Conservation (phyloP, 2,113 vertebrate species). For the Gasterosteus nipponicus region DNA sequence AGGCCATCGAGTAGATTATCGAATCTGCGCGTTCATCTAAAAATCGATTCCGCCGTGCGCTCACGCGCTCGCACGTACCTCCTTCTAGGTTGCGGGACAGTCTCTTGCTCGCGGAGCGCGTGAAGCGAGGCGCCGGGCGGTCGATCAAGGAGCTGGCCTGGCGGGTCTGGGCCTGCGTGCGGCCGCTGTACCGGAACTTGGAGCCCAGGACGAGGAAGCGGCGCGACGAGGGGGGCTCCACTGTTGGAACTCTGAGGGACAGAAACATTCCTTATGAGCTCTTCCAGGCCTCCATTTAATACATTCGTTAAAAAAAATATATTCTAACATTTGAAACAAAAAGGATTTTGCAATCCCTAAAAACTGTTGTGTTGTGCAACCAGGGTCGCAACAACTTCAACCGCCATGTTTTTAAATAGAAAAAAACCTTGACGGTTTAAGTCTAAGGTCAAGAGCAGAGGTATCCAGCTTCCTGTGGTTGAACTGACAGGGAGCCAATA, state of each 20-base stretch:
- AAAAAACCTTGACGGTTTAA: slow-evolving; percentile 23
- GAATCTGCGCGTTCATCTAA: not conserved
- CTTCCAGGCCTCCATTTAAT: not conserved
- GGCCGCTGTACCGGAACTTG: slow-evolving; percentile 94
- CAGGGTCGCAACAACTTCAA: slow-evolving; percentile 18
- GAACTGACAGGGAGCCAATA: slow-evolving; percentile 46
- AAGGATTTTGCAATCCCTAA: not conserved
- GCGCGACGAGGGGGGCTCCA: slow-evolving; percentile 89
- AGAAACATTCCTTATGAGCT: slow-evolving; percentile 7
- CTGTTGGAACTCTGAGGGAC: slow-evolving; percentile 85
- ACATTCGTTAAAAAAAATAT: not conserved
- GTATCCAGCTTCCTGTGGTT: slow-evolving; percentile 26
- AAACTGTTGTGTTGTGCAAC: slow-evolving; percentile 21
- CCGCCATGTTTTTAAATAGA: slow-evolving; percentile 23
- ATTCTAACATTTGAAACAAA: not conserved
- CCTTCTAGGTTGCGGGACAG: slow-evolving; percentile 91
- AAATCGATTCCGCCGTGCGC: not conserved
- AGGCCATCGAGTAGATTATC: slow-evolving; percentile 25
- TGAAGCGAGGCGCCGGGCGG: slow-evolving; percentile 90
- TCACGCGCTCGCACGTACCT: slow-evolving; percentile 79
- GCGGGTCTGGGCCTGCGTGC: slow-evolving; percentile 92
- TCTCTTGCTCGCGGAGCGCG: slow-evolving; percentile 92
- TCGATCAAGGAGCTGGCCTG: slow-evolving; percentile 93
- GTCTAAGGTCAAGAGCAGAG: slow-evolving; percentile 3
- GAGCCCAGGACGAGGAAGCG: slow-evolving; percentile 90